phyloP scores from a whole-genome alignment of 2,888 invertebrate genomes.

The Rugalucina vietnamica region DNA sequence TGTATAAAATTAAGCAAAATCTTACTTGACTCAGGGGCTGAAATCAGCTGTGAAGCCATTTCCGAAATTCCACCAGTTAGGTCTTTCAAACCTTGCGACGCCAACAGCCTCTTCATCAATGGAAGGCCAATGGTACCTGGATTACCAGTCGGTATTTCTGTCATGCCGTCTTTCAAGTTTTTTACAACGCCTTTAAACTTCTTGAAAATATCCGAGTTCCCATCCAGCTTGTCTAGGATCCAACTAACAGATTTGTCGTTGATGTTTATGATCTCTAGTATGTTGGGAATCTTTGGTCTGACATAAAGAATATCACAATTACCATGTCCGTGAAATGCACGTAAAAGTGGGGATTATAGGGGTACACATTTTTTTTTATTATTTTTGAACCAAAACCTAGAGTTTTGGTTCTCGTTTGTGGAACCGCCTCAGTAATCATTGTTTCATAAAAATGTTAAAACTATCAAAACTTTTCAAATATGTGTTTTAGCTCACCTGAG shows the following conservation, averaged over 20 bases:
- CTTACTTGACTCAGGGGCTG: conserved; percentile 3
- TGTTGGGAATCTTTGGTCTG: conserved; percentile 56
- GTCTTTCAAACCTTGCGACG: neutral
- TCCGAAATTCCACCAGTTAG: conserved; percentile 31
- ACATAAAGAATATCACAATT: neutral
- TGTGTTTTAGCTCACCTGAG: too few relatives aligned
- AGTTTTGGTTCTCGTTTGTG: too few relatives aligned
- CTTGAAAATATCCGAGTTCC: neutral
- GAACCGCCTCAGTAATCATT: too few relatives aligned
- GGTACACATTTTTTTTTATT: too few relatives aligned
- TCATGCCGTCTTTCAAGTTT: conserved; percentile 18
- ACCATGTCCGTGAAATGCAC: too few relatives aligned
- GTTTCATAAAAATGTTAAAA: too few relatives aligned
- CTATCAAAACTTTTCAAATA: too few relatives aligned
- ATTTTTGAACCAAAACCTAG: too few relatives aligned
- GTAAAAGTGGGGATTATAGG: too few relatives aligned
- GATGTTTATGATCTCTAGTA: conserved; percentile 50
- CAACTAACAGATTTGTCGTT: conserved; percentile 45
- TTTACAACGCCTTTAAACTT: conserved; percentile 30
- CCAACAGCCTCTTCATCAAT: neutral
- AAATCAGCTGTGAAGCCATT: conserved; percentile 16
- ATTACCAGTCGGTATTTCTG: conserved; percentile 35
- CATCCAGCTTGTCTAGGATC: conserved; percentile 37
- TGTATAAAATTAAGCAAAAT: too few relatives aligned
- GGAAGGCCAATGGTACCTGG: conserved; percentile 32